Percentiles rank a stretch among this genome's conserved stretches.
These are phyloP conservation scores for Misgurnus anguillicaudatus DNA, from an alignment of 2,113 vertebrate species.

Conservation along the genomic window DNA sequence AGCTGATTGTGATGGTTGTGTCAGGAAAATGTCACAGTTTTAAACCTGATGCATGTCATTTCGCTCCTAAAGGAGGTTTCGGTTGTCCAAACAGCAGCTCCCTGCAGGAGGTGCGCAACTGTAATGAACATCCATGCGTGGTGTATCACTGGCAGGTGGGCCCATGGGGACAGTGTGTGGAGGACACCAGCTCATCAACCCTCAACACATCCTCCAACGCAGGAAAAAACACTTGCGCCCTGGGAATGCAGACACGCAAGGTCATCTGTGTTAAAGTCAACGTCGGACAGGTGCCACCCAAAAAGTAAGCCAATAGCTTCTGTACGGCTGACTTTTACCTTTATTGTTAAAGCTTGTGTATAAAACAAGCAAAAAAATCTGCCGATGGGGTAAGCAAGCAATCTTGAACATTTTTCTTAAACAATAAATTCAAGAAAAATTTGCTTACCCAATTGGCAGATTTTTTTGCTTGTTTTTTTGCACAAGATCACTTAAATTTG, in stretches of 20 bases:
- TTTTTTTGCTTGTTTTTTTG: too few species aligned
- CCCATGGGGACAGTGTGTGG: slow-evolving; percentile 88
- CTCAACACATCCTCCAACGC: slow-evolving; percentile 79
- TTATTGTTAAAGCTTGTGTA: not conserved
- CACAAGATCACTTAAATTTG: too few species aligned
- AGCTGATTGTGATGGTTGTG: too few species aligned
- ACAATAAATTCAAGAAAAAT: too few species aligned
- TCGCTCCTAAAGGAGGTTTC: slow-evolving; percentile 75
- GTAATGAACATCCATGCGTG: slow-evolving; percentile 93
- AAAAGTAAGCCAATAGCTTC: slow-evolving; percentile 82
- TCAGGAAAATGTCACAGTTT: not conserved
- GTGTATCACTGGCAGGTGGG: slow-evolving; percentile 97
- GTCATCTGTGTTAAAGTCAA: slow-evolving; percentile 97
- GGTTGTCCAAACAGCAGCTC: slow-evolving; percentile 88
- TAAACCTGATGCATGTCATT: slow-evolving; percentile 7
- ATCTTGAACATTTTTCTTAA: too few species aligned
- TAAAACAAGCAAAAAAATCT: too few species aligned
- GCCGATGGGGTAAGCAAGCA: too few species aligned
- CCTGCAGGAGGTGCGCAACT: slow-evolving; percentile 89
- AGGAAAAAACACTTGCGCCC: slow-evolving; percentile 79
- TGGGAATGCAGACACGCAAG: slow-evolving; percentile 94
- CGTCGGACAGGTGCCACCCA: slow-evolving; percentile 96
- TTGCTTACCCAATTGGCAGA: too few species aligned
- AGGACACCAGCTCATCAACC: slow-evolving; percentile 82
- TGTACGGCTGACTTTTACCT: not conserved